Conservation (phyloP, 1,140 invertebrate genomes). For the Pogonognathellus flavescens region DNA sequence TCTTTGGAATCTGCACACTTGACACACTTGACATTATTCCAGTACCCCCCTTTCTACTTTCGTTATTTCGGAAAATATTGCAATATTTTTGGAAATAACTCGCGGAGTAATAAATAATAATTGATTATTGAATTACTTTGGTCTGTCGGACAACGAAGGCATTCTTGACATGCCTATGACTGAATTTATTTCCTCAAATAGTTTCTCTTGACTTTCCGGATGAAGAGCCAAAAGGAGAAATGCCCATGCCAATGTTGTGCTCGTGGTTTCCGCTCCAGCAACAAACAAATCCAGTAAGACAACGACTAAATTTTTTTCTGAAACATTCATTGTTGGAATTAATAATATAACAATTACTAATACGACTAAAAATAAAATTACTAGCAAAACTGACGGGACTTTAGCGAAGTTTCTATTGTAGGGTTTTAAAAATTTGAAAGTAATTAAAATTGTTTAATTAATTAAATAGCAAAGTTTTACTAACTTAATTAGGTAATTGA, state of each 20-base stretch:
- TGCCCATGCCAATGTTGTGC: conserved; percentile 79
- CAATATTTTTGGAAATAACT: too few relatives aligned
- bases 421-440: too few relatives aligned
- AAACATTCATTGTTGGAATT: background rate
- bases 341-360: too few relatives aligned
- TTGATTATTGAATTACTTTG: conserved; percentile 65
- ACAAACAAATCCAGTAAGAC: conserved; percentile 50
- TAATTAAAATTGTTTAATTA: too few relatives aligned
- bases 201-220: conserved; percentile 77
- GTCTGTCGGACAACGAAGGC: conserved; percentile 70
- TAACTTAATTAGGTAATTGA: too few relatives aligned
- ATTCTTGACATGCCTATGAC: conserved; percentile 70
- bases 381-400: too few relatives aligned
- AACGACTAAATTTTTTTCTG: background rate
- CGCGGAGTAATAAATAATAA: too few relatives aligned
- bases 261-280: conserved; percentile 75
- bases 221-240: conserved; percentile 78
- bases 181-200: conserved; percentile 77
- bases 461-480: too few relatives aligned
- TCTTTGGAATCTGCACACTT: too few relatives aligned
- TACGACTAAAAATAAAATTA: too few relatives aligned
- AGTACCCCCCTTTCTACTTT: background rate
- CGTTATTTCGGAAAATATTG: too few relatives aligned
- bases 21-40: background rate
- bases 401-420: too few relatives aligned